Evolutionary conservation across 2,888 invertebrate species (phyloP).

Genomic region (Lasius platythorax): DNA sequence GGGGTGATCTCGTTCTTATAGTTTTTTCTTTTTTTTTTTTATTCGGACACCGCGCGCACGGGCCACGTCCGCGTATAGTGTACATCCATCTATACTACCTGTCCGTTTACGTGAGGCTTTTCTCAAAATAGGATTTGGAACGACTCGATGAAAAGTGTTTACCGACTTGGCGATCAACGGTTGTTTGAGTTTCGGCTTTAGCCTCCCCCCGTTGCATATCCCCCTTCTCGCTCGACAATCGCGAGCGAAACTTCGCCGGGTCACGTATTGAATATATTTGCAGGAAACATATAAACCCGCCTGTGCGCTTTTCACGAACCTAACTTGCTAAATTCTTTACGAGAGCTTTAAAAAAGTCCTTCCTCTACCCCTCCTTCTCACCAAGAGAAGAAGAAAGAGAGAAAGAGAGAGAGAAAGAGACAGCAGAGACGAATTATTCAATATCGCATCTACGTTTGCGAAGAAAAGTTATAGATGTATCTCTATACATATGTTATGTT

Average conservation of each 20-base stretch:
- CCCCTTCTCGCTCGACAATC: constrained; percentile 27
- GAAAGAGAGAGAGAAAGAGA: background rate
- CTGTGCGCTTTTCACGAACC: constrained; percentile 48
- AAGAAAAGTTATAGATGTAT: background rate
- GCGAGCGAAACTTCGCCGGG: constrained; percentile 44
- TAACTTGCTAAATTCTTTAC: constrained; percentile 50
- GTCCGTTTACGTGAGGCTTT: constrained; percentile 52
- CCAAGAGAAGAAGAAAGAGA: too few relatives aligned
- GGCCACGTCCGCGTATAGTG: constrained; percentile 14
- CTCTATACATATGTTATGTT: background rate
- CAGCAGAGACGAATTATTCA: constrained; percentile 37
- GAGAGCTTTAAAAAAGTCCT: constrained; percentile 35
- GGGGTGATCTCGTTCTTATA: constrained; percentile 42
- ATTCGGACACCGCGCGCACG: background rate
- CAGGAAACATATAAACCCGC: constrained; percentile 39
- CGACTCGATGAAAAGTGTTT: constrained; percentile 56
- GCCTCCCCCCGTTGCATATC: background rate
- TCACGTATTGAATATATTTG: constrained; percentile 56
- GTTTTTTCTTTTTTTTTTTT: constrained; percentile 13
- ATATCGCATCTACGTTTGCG: constrained; percentile 31
- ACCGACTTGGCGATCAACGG: constrained; percentile 56
- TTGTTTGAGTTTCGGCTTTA: constrained; percentile 56
- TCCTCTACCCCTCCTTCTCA: too few relatives aligned
- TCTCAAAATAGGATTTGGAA: constrained; percentile 55
- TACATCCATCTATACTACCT: constrained; percentile 35